These are phyloP conservation scores for mouse (Mus musculus) DNA, from an alignment of 2,113 vertebrate genomes.

Conservation along the genomic window GRCm39 chr5:16884501-16885000, in stretches of 20 bases:
- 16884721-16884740: background rate
- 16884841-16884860: background rate
- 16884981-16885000: background rate
- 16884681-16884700: background rate
- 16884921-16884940: background rate
- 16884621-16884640: background rate
- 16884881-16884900: background rate
- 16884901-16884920: background rate
- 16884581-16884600: background rate
- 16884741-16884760: background rate
- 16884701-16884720: background rate
- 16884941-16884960: background rate
- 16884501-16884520: background rate
- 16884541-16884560: background rate
- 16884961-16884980: background rate
- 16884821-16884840: background rate
- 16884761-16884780: background rate
- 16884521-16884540: background rate
- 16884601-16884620: background rate
- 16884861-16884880: background rate
- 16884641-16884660: background rate
- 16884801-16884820: background rate
- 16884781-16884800: background rate
- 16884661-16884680: background rate
- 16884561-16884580: background rate